Conservation (phyloP, 2,888 invertebrate genomes). For the Volucella inflata region DNA sequence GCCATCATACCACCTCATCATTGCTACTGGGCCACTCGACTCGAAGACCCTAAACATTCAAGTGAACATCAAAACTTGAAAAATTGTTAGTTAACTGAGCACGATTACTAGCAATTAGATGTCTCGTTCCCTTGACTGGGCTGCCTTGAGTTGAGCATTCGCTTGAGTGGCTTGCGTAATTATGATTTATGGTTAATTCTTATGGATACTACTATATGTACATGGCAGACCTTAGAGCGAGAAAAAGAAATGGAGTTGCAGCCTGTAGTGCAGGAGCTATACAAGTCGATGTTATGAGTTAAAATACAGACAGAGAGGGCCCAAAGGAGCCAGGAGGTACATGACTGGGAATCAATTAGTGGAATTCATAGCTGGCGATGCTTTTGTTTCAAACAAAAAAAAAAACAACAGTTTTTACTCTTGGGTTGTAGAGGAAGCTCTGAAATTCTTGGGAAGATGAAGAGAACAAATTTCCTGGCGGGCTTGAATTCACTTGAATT, state of each 20-base stretch:
- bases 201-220: slow-evolving; percentile 8
- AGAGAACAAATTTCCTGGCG: too few relatives aligned
- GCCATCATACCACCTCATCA: slow-evolving; percentile 10
- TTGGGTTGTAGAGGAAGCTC: too few relatives aligned
- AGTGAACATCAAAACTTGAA: slow-evolving; percentile 9
- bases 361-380: not conserved
- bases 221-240: not conserved
- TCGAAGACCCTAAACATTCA: slow-evolving; percentile 23
- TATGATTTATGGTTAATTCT: slow-evolving; percentile 66
- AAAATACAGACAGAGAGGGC: not conserved
- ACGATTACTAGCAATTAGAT: slow-evolving; percentile 69
- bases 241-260: not conserved
- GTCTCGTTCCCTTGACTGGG: slow-evolving; percentile 16
- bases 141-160: slow-evolving; percentile 27
- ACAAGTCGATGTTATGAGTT: too few relatives aligned
- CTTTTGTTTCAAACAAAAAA: too few relatives aligned
- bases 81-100: slow-evolving; percentile 54
- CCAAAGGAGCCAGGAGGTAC: too few relatives aligned
- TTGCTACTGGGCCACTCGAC: not conserved
- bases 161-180: slow-evolving; percentile 51
- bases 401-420: too few relatives aligned
- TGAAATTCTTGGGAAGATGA: too few relatives aligned
- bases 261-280: not conserved
- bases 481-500: too few relatives aligned
- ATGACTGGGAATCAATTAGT: slow-evolving; percentile 6